These are phyloP conservation scores for Pristionchus exspectatus DNA, from an alignment of 2,888 invertebrate genomes.

Conservation along the genomic window DNA sequence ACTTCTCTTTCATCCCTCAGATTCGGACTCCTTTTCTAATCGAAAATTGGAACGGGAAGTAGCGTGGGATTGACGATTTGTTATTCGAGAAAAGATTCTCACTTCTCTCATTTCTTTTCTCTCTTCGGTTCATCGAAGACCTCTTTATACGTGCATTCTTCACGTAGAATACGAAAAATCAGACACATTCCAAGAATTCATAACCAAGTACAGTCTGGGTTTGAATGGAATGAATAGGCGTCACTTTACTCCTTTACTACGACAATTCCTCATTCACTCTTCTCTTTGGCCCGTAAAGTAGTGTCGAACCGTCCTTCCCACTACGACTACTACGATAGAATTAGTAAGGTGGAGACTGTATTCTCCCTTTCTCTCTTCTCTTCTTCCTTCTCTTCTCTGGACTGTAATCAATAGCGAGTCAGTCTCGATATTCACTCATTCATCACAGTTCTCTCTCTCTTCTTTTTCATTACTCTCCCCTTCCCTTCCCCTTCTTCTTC, in stretches of 20 bases:
- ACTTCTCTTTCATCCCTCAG: not conserved
- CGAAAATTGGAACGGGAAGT: slow-evolving; percentile 10
- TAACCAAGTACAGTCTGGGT: not conserved
- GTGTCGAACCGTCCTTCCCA: too few species aligned
- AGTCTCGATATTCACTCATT: slow-evolving; percentile 42
- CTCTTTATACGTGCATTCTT: not conserved
- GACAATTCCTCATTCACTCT: not conserved
- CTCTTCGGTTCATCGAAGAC: not conserved
- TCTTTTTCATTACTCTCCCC: slow-evolving; percentile 13
- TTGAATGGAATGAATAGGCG: not conserved
- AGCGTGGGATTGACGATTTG: not conserved
- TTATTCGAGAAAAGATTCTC: slow-evolving; percentile 5
- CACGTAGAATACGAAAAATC: not conserved
- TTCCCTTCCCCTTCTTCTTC: not conserved
- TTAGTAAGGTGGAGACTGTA: slow-evolving; percentile 18
- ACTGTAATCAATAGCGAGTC: slow-evolving; percentile 12
- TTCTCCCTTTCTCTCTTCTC: not conserved
- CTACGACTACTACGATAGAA: not conserved
- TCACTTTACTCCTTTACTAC: not conserved
- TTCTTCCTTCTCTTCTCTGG: not conserved
- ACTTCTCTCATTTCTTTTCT: not conserved
- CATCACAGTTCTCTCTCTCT: slow-evolving; percentile 13
- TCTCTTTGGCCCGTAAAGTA: too few species aligned
- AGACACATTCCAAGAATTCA: not conserved
- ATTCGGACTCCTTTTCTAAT: not conserved